Base-by-base conservation (phyloP, 2,113 vertebrate species). In the Dipodomys stephensi region DNA sequence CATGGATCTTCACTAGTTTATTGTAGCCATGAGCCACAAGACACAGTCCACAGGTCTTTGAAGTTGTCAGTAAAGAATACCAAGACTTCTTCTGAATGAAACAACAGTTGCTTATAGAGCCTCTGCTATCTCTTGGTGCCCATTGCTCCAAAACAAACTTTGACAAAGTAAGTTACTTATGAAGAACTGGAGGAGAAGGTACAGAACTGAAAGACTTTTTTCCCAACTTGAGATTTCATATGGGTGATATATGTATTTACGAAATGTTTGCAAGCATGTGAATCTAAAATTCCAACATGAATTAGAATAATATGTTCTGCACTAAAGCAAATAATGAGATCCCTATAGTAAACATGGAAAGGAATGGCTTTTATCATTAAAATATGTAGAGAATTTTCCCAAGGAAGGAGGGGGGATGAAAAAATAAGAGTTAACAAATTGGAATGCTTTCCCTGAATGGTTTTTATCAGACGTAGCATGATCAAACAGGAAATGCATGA, bases 251-350 rank as follows among this genome's bases (percentile, higher is more conserved):
- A 69, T 30, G 30, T 46, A 81, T 64, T 90, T 71, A 72, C 2
- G 13, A 67, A 92, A 10, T 16, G 13, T 87, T 68, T 90, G 7
- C 15, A 90, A 27, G 20, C 64, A 64, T 44, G 68, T 81, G 35
- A 94, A 62, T 64, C 30, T 84, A 32, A 92, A 73, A 35, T 84
- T 84, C 44, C 84, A 78, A 27, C 1, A 5, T 60, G 72, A 16
- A n/a, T 67, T 90, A 81, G 53, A 67, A 83, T 94, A 91, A 88
- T 83, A 79, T 57, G 30, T 60, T 68, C n/a, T 65, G 25, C 28
- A 20, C 39, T 73, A 79, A 23, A 83, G 19, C 71, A 95, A 92
- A 92, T 93, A 92, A 89, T 87, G 49, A 39, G 6, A 28, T 89
- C 32, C 72, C 28, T 89, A 79, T 6, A 89, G 89, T 78, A 64